Evolutionary conservation across 2,113 vertebrate species (phyloP).

Genomic region (Misgurnus mizolepis): DNA sequence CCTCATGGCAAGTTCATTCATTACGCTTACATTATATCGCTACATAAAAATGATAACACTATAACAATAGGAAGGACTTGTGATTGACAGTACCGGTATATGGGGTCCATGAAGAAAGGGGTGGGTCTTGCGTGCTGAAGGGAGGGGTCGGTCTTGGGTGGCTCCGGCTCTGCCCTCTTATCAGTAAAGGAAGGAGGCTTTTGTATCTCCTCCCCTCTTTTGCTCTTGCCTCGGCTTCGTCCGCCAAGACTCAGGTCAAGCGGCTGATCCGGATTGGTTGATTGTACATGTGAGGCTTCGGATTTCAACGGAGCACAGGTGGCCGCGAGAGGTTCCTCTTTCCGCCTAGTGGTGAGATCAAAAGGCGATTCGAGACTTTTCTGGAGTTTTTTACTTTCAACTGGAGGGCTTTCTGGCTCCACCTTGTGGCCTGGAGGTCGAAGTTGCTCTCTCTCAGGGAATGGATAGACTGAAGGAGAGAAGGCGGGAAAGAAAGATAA

Average conservation of each 20-base stretch:
- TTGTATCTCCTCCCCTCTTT: slow-evolving; percentile 77
- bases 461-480: slow-evolving; percentile 96
- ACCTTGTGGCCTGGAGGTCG: slow-evolving; percentile 85
- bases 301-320: slow-evolving; percentile 29
- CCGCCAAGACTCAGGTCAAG: slow-evolving; percentile 94
- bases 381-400: slow-evolving; percentile 85
- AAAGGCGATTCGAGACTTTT: slow-evolving; percentile 89
- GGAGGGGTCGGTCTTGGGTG: slow-evolving; percentile 83
- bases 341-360: slow-evolving; percentile 95
- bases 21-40: background rate
- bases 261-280: slow-evolving; percentile 87
- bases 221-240: slow-evolving; percentile 79
- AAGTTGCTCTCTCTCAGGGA: slow-evolving; percentile 89
- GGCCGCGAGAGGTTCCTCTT: slow-evolving; percentile 84
- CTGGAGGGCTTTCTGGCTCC: slow-evolving; percentile 84
- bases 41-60: background rate
- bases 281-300: slow-evolving; percentile 66
- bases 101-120: slow-evolving; percentile 99
- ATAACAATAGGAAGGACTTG: slow-evolving; percentile 6
- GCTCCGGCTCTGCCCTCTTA: slow-evolving; percentile 79
- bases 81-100: slow-evolving; percentile 91
- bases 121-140: slow-evolving; percentile 95
- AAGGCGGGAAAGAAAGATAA: slow-evolving; percentile 98
- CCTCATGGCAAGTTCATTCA: slow-evolving; percentile 54
- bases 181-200: slow-evolving; percentile 86